Conservation (phyloP, 30 jellyfish, hydroid and myxozoan species). For the Aurelia coerulea region DNA sequence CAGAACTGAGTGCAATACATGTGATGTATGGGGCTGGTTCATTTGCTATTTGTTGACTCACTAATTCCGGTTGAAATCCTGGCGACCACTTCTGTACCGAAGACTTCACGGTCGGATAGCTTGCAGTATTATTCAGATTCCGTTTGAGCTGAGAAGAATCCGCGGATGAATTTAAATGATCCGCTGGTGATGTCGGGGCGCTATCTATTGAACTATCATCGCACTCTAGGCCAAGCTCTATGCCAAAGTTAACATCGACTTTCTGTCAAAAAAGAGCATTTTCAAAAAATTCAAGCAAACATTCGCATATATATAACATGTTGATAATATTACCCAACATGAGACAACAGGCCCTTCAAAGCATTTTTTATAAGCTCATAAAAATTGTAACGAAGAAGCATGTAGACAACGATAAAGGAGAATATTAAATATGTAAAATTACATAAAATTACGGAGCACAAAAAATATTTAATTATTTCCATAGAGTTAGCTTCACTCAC, state of each 20-base stretch:
- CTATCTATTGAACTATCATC: constrained; percentile 71
- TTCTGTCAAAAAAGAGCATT: constrained; percentile 50
- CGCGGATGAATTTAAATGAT: constrained; percentile 5
- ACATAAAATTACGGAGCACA: too few relatives aligned
- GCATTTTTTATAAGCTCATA: too few relatives aligned
- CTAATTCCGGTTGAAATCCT: constrained; percentile 92
- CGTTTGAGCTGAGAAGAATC: constrained; percentile 32
- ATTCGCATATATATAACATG: too few relatives aligned
- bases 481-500: too few relatives aligned
- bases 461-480: too few relatives aligned
- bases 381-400: too few relatives aligned
- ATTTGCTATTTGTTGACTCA: constrained; percentile 81
- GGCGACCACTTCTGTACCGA: constrained; percentile 78
- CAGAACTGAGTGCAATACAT: constrained; percentile 81
- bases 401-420: too few relatives aligned
- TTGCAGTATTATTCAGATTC: constrained; percentile 10
- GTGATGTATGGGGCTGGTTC: constrained; percentile 90
- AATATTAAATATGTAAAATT: too few relatives aligned
- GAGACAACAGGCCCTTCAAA: too few relatives aligned
- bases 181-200: constrained; percentile 39
- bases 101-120: constrained; percentile 61
- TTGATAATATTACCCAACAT: too few relatives aligned
- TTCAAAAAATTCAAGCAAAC: not conserved
- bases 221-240: constrained; percentile 83
- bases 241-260: constrained; percentile 83